Percentiles rank a stretch among this genome's conserved stretches.
These are phyloP conservation scores for Yponomeuta malinellus DNA, from an alignment of 2,888 invertebrate species.

Conservation along the genomic window DNA sequence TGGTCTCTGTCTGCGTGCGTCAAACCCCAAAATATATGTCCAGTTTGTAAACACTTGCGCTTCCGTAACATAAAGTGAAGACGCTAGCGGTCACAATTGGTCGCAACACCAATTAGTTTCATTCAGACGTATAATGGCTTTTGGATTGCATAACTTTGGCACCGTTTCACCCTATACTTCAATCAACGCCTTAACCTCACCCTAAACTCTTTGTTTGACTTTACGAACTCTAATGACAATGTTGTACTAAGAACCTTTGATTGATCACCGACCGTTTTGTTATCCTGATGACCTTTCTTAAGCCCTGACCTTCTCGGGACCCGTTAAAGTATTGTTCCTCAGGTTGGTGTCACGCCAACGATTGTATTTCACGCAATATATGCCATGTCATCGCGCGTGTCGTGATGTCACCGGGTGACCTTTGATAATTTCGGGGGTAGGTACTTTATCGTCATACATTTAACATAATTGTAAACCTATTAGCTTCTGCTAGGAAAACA, in stretches of 20 bases:
- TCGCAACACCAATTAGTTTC: not conserved
- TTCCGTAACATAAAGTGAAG: conserved; percentile 3
- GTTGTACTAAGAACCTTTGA: not conserved
- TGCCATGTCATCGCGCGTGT: not conserved
- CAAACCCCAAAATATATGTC: conserved; percentile 14
- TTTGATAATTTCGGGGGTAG: conserved; percentile 2
- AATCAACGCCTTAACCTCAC: not conserved
- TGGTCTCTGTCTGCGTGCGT: conserved; percentile 10
- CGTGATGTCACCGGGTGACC: conserved; percentile 5
- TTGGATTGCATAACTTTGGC: too few species aligned
- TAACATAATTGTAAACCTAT: too few species aligned
- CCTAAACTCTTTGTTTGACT: not conserved
- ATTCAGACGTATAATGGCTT: too few species aligned
- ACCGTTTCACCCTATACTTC: not conserved
- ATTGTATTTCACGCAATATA: conserved; percentile 2
- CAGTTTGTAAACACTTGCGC: conserved; percentile 6
- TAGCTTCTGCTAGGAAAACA: too few species aligned
- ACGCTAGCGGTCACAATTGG: not conserved
- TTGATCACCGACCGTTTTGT: not conserved
- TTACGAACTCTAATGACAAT: not conserved
- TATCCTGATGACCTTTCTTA: conserved; percentile 11
- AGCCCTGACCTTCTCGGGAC: not conserved
- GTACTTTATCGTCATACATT: not conserved
- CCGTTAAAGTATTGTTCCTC: conserved; percentile 3
- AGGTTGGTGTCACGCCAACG: conserved; percentile 1